phyloP scores from a whole-genome alignment of 2,113 vertebrate genomes.

The Taurulus bubalis region DNA sequence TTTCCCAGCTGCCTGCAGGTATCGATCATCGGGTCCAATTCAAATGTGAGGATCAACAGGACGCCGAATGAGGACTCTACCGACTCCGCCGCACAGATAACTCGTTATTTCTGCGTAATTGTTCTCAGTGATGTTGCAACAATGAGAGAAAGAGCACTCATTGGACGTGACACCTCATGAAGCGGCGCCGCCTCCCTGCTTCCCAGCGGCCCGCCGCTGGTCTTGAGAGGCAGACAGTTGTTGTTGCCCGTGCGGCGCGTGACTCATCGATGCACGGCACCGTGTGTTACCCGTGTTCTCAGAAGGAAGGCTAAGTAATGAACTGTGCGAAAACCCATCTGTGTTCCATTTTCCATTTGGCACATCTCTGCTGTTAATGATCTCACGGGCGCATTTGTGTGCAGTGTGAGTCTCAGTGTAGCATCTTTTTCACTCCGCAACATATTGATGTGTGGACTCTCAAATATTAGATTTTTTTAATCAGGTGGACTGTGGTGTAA shows the following conservation, averaged over 20 bases:
- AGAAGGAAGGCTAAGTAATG: conserved; percentile 65
- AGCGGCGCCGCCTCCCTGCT: too few species aligned
- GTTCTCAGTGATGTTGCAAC: not conserved
- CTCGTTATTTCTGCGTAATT: conserved; percentile 8
- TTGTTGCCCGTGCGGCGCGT: conserved; percentile 11
- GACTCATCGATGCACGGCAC: conserved; percentile 17
- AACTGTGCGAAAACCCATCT: conserved; percentile 72
- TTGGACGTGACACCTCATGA: too few species aligned
- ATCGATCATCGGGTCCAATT: not conserved
- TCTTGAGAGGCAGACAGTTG: conserved; percentile 16
- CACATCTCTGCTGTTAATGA: conserved; percentile 60
- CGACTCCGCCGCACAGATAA: not conserved
- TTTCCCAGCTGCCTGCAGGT: not conserved
- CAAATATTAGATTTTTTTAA: conserved; percentile 27
- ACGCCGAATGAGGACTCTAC: not conserved
- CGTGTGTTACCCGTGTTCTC: conserved; percentile 39
- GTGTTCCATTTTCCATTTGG: conserved; percentile 57
- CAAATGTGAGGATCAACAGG: conserved; percentile 1
- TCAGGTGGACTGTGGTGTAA: conserved; percentile 13
- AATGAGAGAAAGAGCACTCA: not conserved
- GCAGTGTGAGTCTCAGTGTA: conserved; percentile 24
- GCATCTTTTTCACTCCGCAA: conserved; percentile 7
- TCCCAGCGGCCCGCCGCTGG: conserved; percentile 9
- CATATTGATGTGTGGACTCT: conserved; percentile 13
- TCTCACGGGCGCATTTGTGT: too few species aligned